Base-by-base conservation (phyloP, 2,113 vertebrate species). In the Ellobius talpinus region DNA sequence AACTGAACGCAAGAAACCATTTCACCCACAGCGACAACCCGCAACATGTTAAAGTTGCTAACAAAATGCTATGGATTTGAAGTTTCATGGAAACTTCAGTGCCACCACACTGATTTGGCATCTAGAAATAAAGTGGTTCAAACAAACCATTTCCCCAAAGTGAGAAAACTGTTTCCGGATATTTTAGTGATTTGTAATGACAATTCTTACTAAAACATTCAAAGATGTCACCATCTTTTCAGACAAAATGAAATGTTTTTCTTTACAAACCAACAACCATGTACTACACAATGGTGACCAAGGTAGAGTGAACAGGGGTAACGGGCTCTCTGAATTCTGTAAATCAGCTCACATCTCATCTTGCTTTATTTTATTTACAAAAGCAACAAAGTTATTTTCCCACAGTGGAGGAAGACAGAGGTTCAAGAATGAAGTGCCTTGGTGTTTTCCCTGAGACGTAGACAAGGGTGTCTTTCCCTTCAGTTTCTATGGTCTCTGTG, bases 1-100 rank as follows among this genome's bases (percentile, higher is more conserved):
- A 95, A 95, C 93, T 97, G 93, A 97, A 98, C 93, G 88, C 24
- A 98, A 93, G 74, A 89, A 74, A 98, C 85, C 9, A 2, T 90
- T 97, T 98, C 66, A 96, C 87, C 84, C 55, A 97, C 7, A 95
- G 86, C 85, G 87, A 66, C 66, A 81, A n/a, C 93, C 17, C 21
- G 65, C 87, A 90, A 82, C 26, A 93, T 23, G 74, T 78, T 29
- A 82, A 24, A 33, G 21, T 82, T n/a, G 84, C 11, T 47, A 93
- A 91, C 68, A 95, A 79, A 96, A 93, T 74, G 36, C 26, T 79
- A 61, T 45, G 74, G 72, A 70, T 26, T 65, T n/a, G 58, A 92
- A 29, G 61, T 81, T 88, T n/a, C 79, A 5, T 2, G 92, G 82
- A 78, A 91, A 87, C 63, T 68, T 81, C 33, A 42, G 42, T 31